These are phyloP conservation scores for Pteromalus puparum DNA, from an alignment of 1,140 invertebrate genomes.

Conservation along the genomic window DNA sequence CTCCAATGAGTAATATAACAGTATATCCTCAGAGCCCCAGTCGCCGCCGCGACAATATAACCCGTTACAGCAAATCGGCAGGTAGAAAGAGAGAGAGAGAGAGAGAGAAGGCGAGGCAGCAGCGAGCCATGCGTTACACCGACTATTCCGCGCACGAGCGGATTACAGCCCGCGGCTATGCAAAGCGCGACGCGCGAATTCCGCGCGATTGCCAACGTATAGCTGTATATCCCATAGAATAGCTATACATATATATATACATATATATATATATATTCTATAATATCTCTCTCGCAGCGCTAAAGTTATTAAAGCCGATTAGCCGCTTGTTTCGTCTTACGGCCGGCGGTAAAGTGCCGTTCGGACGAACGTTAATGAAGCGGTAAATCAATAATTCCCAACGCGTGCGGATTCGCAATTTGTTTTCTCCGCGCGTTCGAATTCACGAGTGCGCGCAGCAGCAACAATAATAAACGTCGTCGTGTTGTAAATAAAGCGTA, in stretches of 20 bases:
- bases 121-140: slow-evolving; percentile 5
- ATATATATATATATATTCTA: slow-evolving; percentile 9
- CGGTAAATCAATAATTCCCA: neutral
- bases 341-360: neutral
- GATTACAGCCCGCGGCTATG: neutral
- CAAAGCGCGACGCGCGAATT: neutral
- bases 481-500: neutral
- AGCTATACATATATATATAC: slow-evolving; percentile 14
- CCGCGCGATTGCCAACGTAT: neutral
- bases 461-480: neutral
- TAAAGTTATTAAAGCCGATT: slow-evolving; percentile 26
- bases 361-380: neutral
- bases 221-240: too few relatives aligned
- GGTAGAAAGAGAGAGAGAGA: neutral
- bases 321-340: neutral
- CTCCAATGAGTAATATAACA: slow-evolving; percentile 48
- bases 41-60: slow-evolving; percentile 43
- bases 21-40: slow-evolving; percentile 27
- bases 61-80: slow-evolving; percentile 42
- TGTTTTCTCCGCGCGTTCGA: neutral
- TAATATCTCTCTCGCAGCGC: neutral
- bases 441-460: too few relatives aligned
- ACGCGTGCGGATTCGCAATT: neutral
- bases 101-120: neutral
- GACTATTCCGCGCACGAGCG: neutral